These are phyloP conservation scores for Drosophila mauritiana DNA, from an alignment of 1,140 invertebrate species.

Conservation along the genomic window DNA sequence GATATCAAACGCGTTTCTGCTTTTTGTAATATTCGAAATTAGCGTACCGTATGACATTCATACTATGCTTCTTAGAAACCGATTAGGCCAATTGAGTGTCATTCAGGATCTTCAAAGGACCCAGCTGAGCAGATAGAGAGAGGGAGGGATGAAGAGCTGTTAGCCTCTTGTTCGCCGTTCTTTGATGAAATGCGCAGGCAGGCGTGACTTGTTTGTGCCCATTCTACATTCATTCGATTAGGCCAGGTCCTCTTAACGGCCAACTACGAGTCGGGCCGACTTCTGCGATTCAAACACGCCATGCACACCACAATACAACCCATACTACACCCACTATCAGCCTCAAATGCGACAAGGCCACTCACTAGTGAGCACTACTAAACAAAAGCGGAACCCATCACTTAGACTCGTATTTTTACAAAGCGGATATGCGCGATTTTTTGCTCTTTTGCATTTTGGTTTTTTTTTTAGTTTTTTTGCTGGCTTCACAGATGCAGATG, in stretches of 20 bases:
- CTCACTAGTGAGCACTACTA: background rate
- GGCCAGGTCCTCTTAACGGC: conserved; percentile 11
- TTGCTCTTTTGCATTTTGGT: too few species aligned
- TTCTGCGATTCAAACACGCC: too few species aligned
- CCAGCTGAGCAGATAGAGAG: background rate
- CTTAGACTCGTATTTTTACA: conserved; percentile 23
- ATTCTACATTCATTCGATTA: conserved; percentile 49
- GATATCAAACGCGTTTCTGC: background rate
- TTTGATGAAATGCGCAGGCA: conserved; percentile 9
- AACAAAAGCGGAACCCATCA: conserved; percentile 41
- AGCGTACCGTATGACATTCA: background rate
- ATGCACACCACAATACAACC: too few species aligned
- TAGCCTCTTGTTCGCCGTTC: background rate
- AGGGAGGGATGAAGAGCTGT: background rate
- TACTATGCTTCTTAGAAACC: background rate
- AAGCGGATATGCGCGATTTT: conserved; percentile 24
- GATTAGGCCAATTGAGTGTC: conserved; percentile 13
- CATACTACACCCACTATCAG: background rate
- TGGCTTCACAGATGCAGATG: conserved; percentile 36
- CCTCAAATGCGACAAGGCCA: background rate
- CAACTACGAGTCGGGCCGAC: conserved; percentile 1
- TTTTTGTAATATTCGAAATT: too few species aligned
- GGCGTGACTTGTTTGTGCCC: conserved; percentile 35
- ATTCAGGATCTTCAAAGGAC: conserved; percentile 33
- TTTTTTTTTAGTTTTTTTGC: conserved; percentile 1